Evolutionary conservation across 2,797 vertebrate genomes (phyloP).

Genomic region (Heteromormyrus szaboi): DNA sequence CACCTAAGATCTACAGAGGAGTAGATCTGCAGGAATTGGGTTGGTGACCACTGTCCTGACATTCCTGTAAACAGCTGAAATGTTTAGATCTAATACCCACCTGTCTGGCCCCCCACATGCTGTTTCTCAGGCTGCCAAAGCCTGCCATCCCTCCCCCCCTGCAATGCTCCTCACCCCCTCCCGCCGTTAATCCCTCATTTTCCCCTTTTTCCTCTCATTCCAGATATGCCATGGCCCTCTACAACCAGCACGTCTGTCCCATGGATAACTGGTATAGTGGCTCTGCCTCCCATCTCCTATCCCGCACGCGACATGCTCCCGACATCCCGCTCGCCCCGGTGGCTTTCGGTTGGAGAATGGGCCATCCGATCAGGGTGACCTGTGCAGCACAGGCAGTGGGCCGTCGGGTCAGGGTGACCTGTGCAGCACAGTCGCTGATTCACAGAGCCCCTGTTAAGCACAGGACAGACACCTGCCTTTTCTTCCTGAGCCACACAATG

Average conservation of each 20-base stretch:
- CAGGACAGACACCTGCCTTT: neutral
- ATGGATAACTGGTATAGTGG: conserved; percentile 67
- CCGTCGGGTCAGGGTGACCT: neutral
- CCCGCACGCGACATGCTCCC: neutral
- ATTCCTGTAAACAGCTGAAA: neutral
- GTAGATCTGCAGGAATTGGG: neutral
- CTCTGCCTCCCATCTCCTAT: neutral
- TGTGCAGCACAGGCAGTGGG: neutral
- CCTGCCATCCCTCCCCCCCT: neutral
- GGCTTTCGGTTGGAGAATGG: neutral
- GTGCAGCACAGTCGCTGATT: neutral
- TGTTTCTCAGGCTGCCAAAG: neutral
- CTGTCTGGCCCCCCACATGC: neutral
- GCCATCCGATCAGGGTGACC: neutral
- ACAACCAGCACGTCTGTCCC: conserved; percentile 73
- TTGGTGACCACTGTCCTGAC: neutral
- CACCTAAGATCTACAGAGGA: neutral
- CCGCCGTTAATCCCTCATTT: neutral
- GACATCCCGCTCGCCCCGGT: neutral
- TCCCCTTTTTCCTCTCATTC: neutral
- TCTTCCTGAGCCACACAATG: neutral
- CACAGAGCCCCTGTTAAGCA: neutral
- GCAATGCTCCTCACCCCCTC: neutral
- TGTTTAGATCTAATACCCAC: neutral
- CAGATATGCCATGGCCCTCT: conserved; percentile 73